Conservation (phyloP, 2,113 vertebrate species). For the Phaetusa simplex region DNA sequence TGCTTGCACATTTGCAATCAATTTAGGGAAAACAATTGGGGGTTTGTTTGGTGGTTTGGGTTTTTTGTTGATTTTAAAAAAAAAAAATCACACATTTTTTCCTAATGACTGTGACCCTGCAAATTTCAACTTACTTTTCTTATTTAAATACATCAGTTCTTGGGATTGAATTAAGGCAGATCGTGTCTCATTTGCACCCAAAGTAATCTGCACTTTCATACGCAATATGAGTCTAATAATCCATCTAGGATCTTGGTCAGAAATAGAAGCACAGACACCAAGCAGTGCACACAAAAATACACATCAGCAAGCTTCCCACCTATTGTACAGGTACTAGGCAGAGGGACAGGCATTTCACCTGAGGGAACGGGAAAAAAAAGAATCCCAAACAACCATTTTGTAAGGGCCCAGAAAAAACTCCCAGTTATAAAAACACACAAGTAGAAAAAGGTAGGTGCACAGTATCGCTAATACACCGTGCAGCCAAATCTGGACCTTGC, state of each 20-base stretch:
- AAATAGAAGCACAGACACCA: not conserved
- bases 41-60: not conserved
- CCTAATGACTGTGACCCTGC: not conserved
- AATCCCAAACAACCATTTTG: not conserved
- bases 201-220: not conserved
- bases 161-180: not conserved
- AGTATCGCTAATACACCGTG: not conserved
- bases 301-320: not conserved
- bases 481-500: not conserved
- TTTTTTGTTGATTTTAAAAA: not conserved
- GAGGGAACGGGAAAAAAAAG: fast-evolving
- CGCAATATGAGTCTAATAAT: not conserved
- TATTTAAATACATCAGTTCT: not conserved
- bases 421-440: not conserved
- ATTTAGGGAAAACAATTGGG: conserved; percentile 41
- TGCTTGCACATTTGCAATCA: conserved; percentile 62
- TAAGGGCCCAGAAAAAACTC: not conserved
- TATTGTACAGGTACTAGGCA: not conserved
- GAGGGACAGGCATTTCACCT: not conserved
- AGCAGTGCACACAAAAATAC: not conserved
- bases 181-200: not conserved
- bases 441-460: not conserved
- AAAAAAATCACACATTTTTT: not conserved
- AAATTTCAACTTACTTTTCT: not conserved
- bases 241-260: not conserved